Evolutionary conservation across 2,113 vertebrate genomes (phyloP).

Genomic region (Istiophorus platypterus): DNA sequence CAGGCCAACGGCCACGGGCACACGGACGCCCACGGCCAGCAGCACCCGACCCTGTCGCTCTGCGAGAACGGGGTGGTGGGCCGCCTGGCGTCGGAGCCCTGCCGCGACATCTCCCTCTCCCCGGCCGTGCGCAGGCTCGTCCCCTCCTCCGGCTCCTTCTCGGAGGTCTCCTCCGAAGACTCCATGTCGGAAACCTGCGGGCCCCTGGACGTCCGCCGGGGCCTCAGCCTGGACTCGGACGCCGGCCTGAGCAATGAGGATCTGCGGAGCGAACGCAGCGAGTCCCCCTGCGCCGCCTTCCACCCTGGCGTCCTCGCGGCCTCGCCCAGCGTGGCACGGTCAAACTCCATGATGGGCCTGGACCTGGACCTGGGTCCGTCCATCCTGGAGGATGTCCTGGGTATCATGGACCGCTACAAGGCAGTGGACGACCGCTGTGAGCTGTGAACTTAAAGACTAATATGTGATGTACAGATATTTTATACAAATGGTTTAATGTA

Average conservation of each 20-base stretch:
- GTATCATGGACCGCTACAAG: conserved; percentile 89
- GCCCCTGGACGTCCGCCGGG: conserved; percentile 72
- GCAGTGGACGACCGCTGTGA: conserved; percentile 74
- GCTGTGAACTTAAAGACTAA: conserved; percentile 63
- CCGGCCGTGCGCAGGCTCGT: conserved; percentile 73
- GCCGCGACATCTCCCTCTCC: conserved; percentile 77
- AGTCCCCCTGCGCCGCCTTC: conserved; percentile 59
- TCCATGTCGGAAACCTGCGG: conserved; percentile 80
- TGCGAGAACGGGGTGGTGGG: conserved; percentile 67
- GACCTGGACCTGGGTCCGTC: conserved; percentile 88
- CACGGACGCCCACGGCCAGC: conserved; percentile 15
- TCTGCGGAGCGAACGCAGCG: conserved; percentile 76
- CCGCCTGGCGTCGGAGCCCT: conserved; percentile 60
- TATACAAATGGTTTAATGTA: conserved; percentile 30
- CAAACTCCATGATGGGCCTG: conserved; percentile 80
- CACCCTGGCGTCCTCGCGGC: not conserved
- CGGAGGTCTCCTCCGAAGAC: conserved; percentile 84
- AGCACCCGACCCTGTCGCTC: conserved; percentile 71
- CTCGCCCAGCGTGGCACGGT: conserved; percentile 65
- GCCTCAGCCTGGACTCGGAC: conserved; percentile 81
- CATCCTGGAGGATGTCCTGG: conserved; percentile 87
- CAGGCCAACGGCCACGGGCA: conserved; percentile 25
- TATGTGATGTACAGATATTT: conserved; percentile 37
- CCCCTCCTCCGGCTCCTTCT: conserved; percentile 83
- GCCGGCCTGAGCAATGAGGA: conserved; percentile 86